Percentiles rank a stretch among this genome's conserved stretches.
Evolutionary conservation across 2,113 vertebrate species (phyloP).

Genomic region (Hyla sarda): DNA sequence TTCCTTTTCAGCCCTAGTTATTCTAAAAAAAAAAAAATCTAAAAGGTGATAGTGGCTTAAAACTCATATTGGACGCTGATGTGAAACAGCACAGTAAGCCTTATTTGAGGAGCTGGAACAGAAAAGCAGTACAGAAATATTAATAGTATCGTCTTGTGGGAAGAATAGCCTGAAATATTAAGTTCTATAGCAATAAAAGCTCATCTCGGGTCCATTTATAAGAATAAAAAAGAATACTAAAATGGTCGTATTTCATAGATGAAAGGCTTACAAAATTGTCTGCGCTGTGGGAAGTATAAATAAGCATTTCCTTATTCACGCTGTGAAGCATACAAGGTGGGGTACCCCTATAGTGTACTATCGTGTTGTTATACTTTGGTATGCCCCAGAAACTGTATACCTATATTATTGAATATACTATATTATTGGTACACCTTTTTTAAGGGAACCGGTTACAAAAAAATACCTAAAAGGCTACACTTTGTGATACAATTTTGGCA

Average conservation of each 20-base stretch:
- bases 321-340: not conserved
- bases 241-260: not conserved
- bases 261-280: not conserved
- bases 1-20: not conserved
- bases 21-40: not conserved
- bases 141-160: not conserved
- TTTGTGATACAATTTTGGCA: no score
- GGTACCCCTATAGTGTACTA: not conserved
- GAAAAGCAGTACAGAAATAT: not conserved
- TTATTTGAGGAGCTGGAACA: constrained; percentile 10
- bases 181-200: constrained; percentile 1
- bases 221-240: not conserved
- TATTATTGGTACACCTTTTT: no score
- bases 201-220: not conserved
- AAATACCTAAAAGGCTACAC: no score
- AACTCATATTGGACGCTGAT: constrained; percentile 26
- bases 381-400: not conserved
- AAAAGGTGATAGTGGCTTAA: constrained; percentile 15
- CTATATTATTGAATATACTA: no score
- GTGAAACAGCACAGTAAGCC: constrained; percentile 10
- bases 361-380: not conserved
- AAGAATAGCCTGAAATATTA: constrained; percentile 26
- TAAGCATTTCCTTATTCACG: not conserved
- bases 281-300: not conserved
- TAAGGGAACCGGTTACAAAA: no score